Evolutionary conservation across 2,888 invertebrate species (phyloP), one percentile per base, ranked within the genome.

Genomic region (Bugula neritina): DNA sequence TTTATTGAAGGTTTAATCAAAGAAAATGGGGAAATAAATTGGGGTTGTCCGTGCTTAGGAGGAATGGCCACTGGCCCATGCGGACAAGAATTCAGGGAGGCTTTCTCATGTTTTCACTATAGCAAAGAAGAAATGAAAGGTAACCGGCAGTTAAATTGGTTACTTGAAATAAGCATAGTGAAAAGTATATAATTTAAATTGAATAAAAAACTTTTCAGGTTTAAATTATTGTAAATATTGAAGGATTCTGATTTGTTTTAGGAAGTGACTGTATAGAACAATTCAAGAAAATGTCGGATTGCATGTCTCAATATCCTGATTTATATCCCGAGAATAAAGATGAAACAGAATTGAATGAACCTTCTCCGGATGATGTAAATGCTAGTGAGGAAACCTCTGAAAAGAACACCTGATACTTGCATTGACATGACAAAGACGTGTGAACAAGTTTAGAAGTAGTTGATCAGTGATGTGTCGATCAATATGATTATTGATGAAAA

Each of bases 21-120:
- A 73, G 87, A 91, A 0, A 91, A 90, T 84, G 96, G 96, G 2
- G 89, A 91, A 74, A 94, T 97, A 76, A 97, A 97, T 86, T 97
- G 96, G 96, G 91, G 91, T 82, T 97, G 97, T 81, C 96, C 96
- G 0, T 97, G 97, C 83, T 87, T 97, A 52, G 96, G 96, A 21
- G 94, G 94, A n/a, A 95, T 96, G 92, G 93, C 95, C 2, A 93
- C 93, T 0, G 96, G 97, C 0, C 96, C 97, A 0, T 97, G 97
- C 83, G 96, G 94, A 0, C 71, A 35, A 29, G 55, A 71, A 25
- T 71, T 71, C 23, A 23, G n/a, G 27, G 92, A 94, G 77, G 94
- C 96, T 1, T 95, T 97, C 84, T 90, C 92, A 35, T 97, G 97
- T 85, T 96, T 96, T 83, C 95, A 96, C 83, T 92, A 93, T 75